phyloP scores from a whole-genome alignment of 2,888 invertebrate species.

The Formica aserva region DNA sequence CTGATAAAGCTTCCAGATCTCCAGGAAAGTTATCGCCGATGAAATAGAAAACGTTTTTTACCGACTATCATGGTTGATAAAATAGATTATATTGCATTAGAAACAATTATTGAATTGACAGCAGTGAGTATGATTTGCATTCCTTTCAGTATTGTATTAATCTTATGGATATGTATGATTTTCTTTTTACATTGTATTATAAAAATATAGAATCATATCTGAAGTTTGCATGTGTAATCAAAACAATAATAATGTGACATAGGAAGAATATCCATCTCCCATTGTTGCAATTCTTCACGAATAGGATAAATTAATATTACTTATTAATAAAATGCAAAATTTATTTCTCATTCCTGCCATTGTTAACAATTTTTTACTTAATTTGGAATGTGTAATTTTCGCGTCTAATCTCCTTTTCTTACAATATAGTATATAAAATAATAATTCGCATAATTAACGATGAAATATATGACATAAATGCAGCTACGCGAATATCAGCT shows the following conservation, averaged over 20 bases:
- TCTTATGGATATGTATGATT: neutral
- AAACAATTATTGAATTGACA: neutral
- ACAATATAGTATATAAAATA: conserved; percentile 21
- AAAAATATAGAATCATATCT: neutral
- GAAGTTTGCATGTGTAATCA: neutral
- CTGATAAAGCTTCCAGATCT: conserved; percentile 48
- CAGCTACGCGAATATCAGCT: conserved; percentile 16
- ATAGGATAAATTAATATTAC: neutral
- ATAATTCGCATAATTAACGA: neutral
- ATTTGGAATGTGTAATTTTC: conserved; percentile 14
- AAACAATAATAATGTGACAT: neutral
- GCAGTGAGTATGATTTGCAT: neutral
- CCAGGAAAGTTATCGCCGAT: conserved; percentile 61
- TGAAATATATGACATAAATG: neutral
- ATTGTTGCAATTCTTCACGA: conserved; percentile 4
- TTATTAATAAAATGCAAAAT: conserved; percentile 6
- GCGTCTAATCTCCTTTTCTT: neutral
- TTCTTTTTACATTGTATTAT: neutral
- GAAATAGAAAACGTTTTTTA: conserved; percentile 61
- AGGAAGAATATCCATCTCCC: neutral
- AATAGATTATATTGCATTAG: neutral
- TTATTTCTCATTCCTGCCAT: conserved; percentile 1
- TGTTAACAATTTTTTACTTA: neutral
- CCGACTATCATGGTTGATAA: conserved; percentile 62
- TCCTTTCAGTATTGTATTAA: neutral